phyloP scores from a whole-genome alignment of 2,113 vertebrate genomes.

The Equus quagga region DNA sequence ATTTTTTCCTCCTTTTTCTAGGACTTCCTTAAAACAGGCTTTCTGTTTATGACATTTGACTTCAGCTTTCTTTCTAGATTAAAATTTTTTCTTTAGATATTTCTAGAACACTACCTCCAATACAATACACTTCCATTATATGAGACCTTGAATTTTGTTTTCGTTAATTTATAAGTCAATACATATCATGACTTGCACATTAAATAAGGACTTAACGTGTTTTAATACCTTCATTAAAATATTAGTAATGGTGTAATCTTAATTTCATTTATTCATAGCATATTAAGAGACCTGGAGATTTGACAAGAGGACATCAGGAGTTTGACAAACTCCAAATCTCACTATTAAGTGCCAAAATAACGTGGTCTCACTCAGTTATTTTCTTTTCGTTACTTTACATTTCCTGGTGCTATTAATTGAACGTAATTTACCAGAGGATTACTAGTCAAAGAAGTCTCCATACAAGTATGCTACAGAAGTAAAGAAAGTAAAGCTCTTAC shows the following conservation, averaged over 20 bases:
- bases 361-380: not conserved
- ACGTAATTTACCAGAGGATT: not conserved
- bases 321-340: not conserved
- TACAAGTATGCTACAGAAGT: not conserved
- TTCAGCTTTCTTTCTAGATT: not conserved
- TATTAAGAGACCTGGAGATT: not conserved
- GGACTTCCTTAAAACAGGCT: not conserved
- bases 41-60: not conserved
- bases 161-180: constrained; percentile 25
- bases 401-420: not conserved
- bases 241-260: not conserved
- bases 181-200: not conserved
- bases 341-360: not conserved
- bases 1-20: not conserved
- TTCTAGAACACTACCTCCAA: not conserved
- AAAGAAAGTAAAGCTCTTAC: not conserved
- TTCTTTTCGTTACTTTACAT: not conserved
- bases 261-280: not conserved
- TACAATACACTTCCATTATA: not conserved
- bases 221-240: not conserved
- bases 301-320: not conserved
- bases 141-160: not conserved
- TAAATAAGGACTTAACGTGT: not conserved
- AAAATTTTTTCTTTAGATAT: not conserved
- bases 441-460: not conserved